phyloP scores from a whole-genome alignment of 2,888 invertebrate species.

The Euzophera pinguis region DNA sequence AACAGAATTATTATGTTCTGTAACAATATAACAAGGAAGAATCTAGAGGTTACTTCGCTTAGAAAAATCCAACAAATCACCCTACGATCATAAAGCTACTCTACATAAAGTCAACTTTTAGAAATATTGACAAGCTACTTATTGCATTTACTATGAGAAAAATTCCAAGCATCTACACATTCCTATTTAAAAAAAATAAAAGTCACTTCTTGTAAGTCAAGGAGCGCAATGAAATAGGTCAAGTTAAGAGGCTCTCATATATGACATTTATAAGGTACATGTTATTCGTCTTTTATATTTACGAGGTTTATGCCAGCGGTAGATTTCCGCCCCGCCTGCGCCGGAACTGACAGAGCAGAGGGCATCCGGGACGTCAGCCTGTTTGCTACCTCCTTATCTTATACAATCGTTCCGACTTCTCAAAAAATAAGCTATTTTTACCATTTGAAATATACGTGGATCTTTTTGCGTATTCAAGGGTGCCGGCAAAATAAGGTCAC shows the following conservation, averaged over 20 bases:
- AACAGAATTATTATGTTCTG: too few species aligned
- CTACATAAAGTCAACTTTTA: too few species aligned
- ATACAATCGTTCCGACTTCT: neutral
- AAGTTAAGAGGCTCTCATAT: conserved; percentile 27
- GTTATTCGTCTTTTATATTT: conserved; percentile 41
- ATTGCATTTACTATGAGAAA: too few species aligned
- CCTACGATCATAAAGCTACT: too few species aligned
- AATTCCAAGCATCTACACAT: neutral
- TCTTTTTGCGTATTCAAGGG: neutral
- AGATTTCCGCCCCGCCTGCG: conserved; percentile 42
- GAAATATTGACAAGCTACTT: too few species aligned
- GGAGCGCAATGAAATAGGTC: conserved; percentile 32
- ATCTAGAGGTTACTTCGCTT: too few species aligned
- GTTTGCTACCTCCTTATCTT: conserved; percentile 52
- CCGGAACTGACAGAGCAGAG: conserved; percentile 51
- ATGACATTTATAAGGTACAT: conserved; percentile 34
- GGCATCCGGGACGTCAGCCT: conserved; percentile 59
- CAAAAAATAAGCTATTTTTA: neutral
- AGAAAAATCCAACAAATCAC: too few species aligned
- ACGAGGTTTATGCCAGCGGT: conserved; percentile 44
- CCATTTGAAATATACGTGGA: neutral
- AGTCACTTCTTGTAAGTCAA: neutral
- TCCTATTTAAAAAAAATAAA: neutral
- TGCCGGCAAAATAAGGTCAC: too few species aligned
- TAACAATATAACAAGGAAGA: too few species aligned